Conservation (phyloP, 2,113 vertebrate species). For the Struthio camelus region DNA sequence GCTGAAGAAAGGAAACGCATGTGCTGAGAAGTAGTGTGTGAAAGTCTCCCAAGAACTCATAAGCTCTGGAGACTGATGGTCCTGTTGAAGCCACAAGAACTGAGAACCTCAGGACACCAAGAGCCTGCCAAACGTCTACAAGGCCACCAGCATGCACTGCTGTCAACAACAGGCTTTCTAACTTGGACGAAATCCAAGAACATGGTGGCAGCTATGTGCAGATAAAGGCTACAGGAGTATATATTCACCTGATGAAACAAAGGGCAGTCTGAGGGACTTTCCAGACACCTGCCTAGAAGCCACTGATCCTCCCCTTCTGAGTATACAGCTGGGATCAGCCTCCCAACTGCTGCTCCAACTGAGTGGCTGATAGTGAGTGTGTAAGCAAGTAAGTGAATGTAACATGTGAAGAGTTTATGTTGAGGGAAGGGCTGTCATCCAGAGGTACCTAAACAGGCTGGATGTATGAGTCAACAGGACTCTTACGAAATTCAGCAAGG, state of each 20-base stretch:
- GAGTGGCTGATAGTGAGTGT: neutral
- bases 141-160: neutral
- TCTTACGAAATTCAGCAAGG: too few relatives aligned
- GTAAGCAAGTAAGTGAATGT: accelerated
- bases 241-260: neutral
- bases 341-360: neutral
- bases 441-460: neutral
- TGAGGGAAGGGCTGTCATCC: neutral
- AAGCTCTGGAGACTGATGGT: neutral
- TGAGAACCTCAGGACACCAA: neutral
- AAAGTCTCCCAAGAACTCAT: neutral
- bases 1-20: neutral
- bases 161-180: neutral
- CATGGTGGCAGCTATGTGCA: neutral
- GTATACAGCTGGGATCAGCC: too few relatives aligned
- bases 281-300: neutral
- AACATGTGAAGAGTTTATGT: accelerated
- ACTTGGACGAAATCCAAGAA: neutral
- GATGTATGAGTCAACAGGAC: neutral
- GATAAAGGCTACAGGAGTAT: too few relatives aligned
- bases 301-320: neutral
- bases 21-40: neutral
- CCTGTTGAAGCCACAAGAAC: accelerated
- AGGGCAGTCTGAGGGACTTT: neutral
- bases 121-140: neutral